phyloP scores from a whole-genome alignment of 1,140 invertebrate species.

The Drosophila sp. region DNA sequence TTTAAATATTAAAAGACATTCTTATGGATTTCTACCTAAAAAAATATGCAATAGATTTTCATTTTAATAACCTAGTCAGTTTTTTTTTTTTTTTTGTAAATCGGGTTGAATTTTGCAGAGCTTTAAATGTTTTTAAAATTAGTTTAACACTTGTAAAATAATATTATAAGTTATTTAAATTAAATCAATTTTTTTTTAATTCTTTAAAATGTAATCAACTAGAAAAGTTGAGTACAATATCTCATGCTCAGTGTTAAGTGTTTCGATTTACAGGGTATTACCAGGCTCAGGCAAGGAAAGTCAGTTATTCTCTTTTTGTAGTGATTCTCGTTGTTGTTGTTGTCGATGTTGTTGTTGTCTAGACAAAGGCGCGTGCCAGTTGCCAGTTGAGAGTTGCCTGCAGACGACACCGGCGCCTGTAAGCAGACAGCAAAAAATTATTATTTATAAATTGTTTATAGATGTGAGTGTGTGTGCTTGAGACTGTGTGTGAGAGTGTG shows the following conservation, averaged over 20 bases:
- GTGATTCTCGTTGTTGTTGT: constrained; percentile 11
- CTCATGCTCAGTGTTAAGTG: background rate
- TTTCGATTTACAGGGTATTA: background rate
- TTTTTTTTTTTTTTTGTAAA: too few relatives aligned
- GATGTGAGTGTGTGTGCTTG: constrained; percentile 4
- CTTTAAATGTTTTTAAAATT: too few relatives aligned
- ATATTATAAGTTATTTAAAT: too few relatives aligned
- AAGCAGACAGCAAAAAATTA: constrained; percentile 59
- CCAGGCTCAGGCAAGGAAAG: background rate
- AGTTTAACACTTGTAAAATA: too few relatives aligned
- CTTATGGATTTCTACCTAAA: too few relatives aligned
- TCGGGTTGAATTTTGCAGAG: too few relatives aligned
- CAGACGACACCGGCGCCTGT: constrained; percentile 49
- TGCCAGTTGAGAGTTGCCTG: constrained; percentile 51
- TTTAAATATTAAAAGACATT: too few relatives aligned
- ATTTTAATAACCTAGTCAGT: too few relatives aligned
- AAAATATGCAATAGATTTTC: too few relatives aligned
- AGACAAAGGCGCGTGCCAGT: constrained; percentile 57
- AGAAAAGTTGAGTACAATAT: too few relatives aligned
- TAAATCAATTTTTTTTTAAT: too few relatives aligned
- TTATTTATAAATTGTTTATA: constrained; percentile 60
- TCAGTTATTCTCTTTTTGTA: background rate
- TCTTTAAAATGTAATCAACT: too few relatives aligned
- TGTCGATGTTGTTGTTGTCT: constrained; percentile 12
- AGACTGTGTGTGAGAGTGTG: constrained; percentile 5